Conservation (phyloP, 2,888 invertebrate genomes). For the Ommatoiulus sabulosus region DNA sequence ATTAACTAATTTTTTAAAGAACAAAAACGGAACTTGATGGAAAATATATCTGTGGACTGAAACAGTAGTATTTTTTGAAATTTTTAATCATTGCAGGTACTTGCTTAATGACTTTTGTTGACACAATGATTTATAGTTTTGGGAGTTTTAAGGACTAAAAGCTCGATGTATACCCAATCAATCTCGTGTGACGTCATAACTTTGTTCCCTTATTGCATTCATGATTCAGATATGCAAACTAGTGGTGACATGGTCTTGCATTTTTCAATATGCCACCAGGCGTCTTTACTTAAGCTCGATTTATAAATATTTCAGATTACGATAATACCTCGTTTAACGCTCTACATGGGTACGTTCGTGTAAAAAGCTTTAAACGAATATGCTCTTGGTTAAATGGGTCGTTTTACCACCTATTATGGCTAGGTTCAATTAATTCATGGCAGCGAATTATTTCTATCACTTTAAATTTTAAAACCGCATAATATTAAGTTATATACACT, state of each 20-base stretch:
- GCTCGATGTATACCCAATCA: not conserved
- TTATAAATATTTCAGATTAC: not conserved
- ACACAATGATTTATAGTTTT: not conserved
- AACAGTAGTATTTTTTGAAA: too few species aligned
- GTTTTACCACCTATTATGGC: not conserved
- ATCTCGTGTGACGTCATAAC: not conserved
- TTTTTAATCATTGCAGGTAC: too few species aligned
- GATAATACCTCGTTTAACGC: not conserved
- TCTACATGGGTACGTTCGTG: not conserved
- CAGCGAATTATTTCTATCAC: not conserved
- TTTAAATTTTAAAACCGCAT: not conserved
- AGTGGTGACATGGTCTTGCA: not conserved
- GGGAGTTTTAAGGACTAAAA: not conserved
- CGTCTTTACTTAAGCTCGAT: not conserved
- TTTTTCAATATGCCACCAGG: not conserved
- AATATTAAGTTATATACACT: not conserved
- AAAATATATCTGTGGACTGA: too few species aligned
- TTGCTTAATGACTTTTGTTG: too few species aligned
- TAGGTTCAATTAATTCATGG: not conserved
- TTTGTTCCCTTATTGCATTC: not conserved
- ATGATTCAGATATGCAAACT: not conserved
- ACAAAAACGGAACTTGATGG: too few species aligned
- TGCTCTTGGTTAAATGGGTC: not conserved
- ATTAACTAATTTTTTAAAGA: too few species aligned
- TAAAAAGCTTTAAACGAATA: not conserved